These are phyloP conservation scores for Canis aureus DNA, from an alignment of 2,113 vertebrate genomes.

Conservation along the genomic window DNA sequence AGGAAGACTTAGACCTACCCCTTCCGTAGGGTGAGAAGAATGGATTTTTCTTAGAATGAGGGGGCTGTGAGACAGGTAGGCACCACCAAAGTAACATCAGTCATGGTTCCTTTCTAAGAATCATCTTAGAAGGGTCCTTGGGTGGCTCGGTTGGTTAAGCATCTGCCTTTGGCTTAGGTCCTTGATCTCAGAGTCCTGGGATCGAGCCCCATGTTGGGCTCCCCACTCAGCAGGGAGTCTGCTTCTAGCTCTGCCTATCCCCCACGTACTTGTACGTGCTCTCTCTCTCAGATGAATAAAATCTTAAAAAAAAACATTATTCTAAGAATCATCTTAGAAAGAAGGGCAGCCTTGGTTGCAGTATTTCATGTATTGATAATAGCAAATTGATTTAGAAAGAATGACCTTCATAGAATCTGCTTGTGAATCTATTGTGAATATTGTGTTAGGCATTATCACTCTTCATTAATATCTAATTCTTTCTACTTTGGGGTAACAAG, in stretches of 20 bases:
- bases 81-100: background rate
- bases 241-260: background rate
- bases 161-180: background rate
- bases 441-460: background rate
- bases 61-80: background rate
- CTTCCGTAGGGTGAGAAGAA: background rate
- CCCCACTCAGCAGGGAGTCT: background rate
- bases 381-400: slow-evolving; percentile 23
- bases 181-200: background rate
- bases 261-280: background rate
- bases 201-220: background rate
- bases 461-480: slow-evolving; percentile 19
- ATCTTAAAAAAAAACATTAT: background rate
- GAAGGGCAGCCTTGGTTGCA: background rate
- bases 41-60: background rate
- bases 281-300: background rate
- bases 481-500: background rate
- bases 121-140: background rate
- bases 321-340: slow-evolving; percentile 13
- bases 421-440: background rate
- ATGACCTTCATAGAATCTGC: background rate
- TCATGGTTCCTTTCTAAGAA: background rate
- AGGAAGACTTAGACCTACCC: background rate
- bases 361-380: background rate
- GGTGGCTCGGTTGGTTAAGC: background rate